phyloP scores from a whole-genome alignment of 2,113 vertebrate genomes.

The Ovibos moschatus region DNA sequence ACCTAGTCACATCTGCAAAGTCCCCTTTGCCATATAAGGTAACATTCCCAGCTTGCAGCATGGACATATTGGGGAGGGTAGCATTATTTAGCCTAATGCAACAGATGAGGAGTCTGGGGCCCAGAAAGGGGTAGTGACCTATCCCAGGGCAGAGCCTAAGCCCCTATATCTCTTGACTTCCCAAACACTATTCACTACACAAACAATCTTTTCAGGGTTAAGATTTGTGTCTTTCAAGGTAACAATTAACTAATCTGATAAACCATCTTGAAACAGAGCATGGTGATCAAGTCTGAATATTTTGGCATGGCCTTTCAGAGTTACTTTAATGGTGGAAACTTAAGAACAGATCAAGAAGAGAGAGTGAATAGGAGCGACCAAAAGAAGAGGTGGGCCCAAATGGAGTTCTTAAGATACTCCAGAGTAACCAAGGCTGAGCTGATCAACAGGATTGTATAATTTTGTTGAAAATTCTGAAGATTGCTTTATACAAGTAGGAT shows the following conservation, averaged over 20 bases:
- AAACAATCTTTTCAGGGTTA: not conserved
- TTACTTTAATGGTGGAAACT: slow-evolving; percentile 1
- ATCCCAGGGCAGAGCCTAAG: not conserved
- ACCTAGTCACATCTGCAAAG: not conserved
- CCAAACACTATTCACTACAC: not conserved
- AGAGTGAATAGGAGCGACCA: not conserved
- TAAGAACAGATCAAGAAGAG: slow-evolving; percentile 20
- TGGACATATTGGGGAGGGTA: not conserved
- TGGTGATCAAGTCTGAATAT: not conserved
- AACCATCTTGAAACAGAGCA: not conserved
- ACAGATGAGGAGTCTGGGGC: not conserved
- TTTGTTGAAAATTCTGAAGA: slow-evolving; percentile 24
- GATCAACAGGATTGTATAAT: not conserved
- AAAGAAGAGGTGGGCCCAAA: not conserved
- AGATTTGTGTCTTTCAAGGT: not conserved
- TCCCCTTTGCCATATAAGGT: not conserved
- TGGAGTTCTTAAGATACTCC: not conserved
- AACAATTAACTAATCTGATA: not conserved
- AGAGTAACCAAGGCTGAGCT: not conserved
- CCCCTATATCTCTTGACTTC: not conserved
- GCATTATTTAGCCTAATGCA: not conserved
- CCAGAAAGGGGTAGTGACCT: not conserved
- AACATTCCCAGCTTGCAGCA: not conserved
- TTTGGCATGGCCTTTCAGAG: not conserved
- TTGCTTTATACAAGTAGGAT: not conserved